phyloP scores from a whole-genome alignment of 2,797 vertebrate species.

The Eleutherodactylus coqui region DNA sequence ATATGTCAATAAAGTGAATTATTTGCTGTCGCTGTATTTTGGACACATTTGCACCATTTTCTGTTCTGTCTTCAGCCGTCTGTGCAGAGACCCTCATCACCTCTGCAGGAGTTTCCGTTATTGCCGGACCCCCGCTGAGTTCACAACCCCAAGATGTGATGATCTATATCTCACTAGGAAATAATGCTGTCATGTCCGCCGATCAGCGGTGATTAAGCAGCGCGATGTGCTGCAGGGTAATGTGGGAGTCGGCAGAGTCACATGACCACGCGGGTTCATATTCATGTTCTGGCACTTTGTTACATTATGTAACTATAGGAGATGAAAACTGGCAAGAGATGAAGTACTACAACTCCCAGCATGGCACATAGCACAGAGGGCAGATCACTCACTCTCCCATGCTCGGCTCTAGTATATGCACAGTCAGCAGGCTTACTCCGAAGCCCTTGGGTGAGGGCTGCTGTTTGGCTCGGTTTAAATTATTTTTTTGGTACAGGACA shows the following conservation, averaged over 20 bases:
- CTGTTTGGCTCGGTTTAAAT: too few species aligned
- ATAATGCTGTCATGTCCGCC: constrained; percentile 1
- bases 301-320: not conserved
- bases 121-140: not conserved
- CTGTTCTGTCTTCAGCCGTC: not conserved
- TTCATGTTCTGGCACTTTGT: not conserved
- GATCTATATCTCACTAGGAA: not conserved
- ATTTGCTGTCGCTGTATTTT: not conserved
- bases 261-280: not conserved
- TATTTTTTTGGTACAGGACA: too few species aligned
- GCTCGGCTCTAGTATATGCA: too few species aligned
- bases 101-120: not conserved
- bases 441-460: too few species aligned
- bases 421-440: too few species aligned
- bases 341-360: not conserved
- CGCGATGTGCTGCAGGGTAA: not conserved
- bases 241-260: not conserved
- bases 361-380: not conserved
- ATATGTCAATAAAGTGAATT: not conserved
- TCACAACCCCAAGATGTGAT: constrained; percentile 7
- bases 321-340: not conserved
- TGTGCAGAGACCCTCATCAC: not conserved
- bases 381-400: too few species aligned
- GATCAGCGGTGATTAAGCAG: not conserved
- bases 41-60: not conserved